Evolutionary conservation across 2,888 invertebrate species (phyloP), one percentile per base, ranked within the genome.

Genomic region (Acleris literana): DNA sequence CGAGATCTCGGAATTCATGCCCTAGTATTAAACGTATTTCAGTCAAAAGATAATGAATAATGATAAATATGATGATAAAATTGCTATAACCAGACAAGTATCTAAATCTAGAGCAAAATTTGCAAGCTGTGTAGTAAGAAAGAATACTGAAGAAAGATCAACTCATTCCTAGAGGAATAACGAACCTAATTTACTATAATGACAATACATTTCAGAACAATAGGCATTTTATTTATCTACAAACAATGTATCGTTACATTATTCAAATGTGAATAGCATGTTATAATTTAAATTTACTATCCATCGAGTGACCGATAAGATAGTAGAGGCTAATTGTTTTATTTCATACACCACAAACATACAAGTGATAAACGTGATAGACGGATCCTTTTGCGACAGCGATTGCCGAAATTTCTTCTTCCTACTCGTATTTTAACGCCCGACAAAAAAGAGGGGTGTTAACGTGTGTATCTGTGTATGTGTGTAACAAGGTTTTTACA

Each of bases 181-280:
- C n/a, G 2, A n/a, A n/a, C 39, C 44, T 11, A 22, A 66, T 66
- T 62, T 66, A 66, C 61, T n/a, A 53, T 62, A 66, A 57, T 62
- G 61, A 62, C 53, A 25, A 11, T 52, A 48, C 61, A 29, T 66
- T 62, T 62, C 22, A 22, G 66, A 66, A 66, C 66, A 66, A 66
- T 66, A 39, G 56, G 46, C 20, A 61, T 65, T 56, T 65, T 20
- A 29, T 49, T 57, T 55, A 62, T 66, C 66, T 46, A 29, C 51
- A 16, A 46, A 49, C 56, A 57, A 52, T 3, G 53, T 62, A 66
- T 62, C 55, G 59, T 59, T 57, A 62, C 62, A 43, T 57, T 66
- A 66, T 62, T 62, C 56, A 62, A 66, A 66, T 62, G 39, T 52
- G 29, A 64, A 52, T 49, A 48, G 62, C 46, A 62, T 66, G 46